phyloP scores from a whole-genome alignment of 2,888 invertebrate species.

The Acholoe squamosa region DNA sequence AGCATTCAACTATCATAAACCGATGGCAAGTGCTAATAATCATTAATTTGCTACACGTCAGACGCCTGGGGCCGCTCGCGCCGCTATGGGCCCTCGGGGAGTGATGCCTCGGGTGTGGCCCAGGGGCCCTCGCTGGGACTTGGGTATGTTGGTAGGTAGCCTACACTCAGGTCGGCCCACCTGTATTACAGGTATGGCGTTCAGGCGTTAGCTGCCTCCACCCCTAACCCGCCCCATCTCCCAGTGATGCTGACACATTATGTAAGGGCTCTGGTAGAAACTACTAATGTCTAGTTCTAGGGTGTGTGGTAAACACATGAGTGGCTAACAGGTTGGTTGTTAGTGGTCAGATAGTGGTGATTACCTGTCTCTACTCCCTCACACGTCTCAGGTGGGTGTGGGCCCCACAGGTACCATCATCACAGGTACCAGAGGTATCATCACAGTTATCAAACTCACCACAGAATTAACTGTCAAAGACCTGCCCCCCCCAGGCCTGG shows the following conservation, averaged over 20 bases:
- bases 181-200: background rate
- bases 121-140: no score
- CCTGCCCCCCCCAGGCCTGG: no score
- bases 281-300: background rate
- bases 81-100: background rate
- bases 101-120: background rate
- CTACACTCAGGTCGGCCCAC: background rate
- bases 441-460: background rate
- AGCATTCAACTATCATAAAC: background rate
- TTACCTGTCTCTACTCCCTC: background rate
- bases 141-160: background rate
- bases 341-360: conserved; percentile 5
- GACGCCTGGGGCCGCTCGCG: background rate
- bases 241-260: conserved; percentile 28
- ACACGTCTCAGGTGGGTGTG: background rate
- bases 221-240: background rate
- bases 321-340: background rate
- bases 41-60: conserved; percentile 27
- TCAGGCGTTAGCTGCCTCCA: background rate
- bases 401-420: background rate
- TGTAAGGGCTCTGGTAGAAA: background rate
- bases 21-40: background rate
- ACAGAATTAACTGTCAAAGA: no score
- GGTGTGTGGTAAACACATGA: conserved; percentile 1
- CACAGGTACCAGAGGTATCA: background rate